phyloP scores from a whole-genome alignment of 2,888 invertebrate species.

The Melanostoma mellinum region DNA sequence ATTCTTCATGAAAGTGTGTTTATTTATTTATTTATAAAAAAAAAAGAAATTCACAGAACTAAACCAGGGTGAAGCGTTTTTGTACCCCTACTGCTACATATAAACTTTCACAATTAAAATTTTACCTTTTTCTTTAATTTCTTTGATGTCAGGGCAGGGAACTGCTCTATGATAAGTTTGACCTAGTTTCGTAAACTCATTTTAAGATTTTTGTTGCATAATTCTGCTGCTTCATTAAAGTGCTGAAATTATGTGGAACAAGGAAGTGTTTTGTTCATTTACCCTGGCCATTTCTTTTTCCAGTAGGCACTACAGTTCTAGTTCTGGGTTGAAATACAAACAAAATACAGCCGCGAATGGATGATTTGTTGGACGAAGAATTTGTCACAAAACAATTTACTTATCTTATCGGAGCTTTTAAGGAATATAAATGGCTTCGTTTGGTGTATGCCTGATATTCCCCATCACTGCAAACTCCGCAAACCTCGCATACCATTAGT shows the following conservation, averaged over 20 bases:
- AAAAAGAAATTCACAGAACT: conserved; percentile 33
- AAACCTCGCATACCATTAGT: conserved; percentile 33
- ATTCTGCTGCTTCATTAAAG: conserved; percentile 23
- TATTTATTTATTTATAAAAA: background rate
- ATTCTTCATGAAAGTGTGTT: conserved; percentile 20
- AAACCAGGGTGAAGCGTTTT: conserved; percentile 46
- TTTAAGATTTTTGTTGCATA: conserved; percentile 30
- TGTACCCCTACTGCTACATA: conserved; percentile 1
- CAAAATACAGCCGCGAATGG: no score
- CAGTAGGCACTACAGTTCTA: no score
- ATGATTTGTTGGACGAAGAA: background rate
- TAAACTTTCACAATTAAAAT: conserved; percentile 19
- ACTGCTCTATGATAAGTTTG: conserved; percentile 4
- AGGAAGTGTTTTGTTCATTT: background rate
- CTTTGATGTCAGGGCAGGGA: conserved; percentile 31
- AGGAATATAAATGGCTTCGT: conserved; percentile 47
- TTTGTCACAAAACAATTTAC: conserved; percentile 50
- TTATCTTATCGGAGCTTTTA: background rate
- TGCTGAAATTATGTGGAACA: background rate
- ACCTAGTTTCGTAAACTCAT: conserved; percentile 3
- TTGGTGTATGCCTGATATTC: background rate
- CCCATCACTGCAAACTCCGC: no score
- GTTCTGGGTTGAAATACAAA: no score
- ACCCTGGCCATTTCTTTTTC: no score
- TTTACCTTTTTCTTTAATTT: conserved; percentile 26